Evolutionary conservation across 2,113 vertebrate genomes (phyloP), one percentile per base, ranked within the genome.

Genomic region (Oryzias melastigma): DNA sequence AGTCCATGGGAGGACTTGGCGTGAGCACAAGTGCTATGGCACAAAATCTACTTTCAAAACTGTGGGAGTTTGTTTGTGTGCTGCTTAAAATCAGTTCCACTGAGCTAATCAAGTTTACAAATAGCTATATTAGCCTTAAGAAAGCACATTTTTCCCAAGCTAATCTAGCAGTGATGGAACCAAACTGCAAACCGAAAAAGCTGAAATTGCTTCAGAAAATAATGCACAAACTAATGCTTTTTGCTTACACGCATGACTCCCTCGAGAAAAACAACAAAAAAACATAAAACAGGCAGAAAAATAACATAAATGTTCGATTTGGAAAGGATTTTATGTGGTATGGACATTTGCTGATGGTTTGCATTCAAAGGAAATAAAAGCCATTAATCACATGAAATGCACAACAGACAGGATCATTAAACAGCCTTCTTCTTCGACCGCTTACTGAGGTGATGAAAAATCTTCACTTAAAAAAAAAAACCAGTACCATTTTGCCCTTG

Each of bases 361-460:
- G 77, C 66, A 82, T 83, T 84, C 70, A 79, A 68, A 65, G 75
- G 71, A 86, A 82, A 86, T 85, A 85, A 81, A 86, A 83, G 44
- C 78, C 82, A 90, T 90, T 89, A 83, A 73, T 88, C 87, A 87
- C 63, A 71, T 65, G 46, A 85, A 78, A 52, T 52, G 73, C 72
- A 89, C 73, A 86, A 85, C 79, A 83, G 82, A 89, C 81, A 82
- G 82, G 79, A 82, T 88, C 87, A 88, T 90, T 90, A 90, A 82
- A 75, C 85, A 82, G 62, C 73, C 78, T 66, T 84, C 80, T 87
- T 78, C 86, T 88, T 83, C 69, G 62, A 84, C 76, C 73, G 15
- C 89, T 87, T 86, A 87, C 75, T 82, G 84, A 88, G 84, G 71
- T 82, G 83, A 87, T 87, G 83, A 87, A 89, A 91, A 90, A 82